A percentile compares a stretch with the other conserved stretches of the same genome.
phyloP scores from a whole-genome alignment of 2,113 vertebrate genomes.

The Stigmatopora nigra region DNA sequence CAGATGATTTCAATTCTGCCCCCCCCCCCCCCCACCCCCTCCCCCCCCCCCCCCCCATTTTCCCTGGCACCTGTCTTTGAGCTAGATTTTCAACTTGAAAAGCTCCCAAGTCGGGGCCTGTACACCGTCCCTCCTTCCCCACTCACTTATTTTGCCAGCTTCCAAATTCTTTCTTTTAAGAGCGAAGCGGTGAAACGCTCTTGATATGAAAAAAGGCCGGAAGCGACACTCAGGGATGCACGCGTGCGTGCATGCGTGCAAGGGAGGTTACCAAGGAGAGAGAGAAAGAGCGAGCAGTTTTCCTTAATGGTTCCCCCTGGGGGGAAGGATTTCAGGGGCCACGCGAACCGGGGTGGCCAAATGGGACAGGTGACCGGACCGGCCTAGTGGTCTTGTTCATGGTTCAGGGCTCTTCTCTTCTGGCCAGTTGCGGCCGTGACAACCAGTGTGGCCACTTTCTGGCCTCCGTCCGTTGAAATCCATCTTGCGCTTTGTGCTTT shows the following conservation, averaged over 20 bases:
- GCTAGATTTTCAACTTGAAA: no score
- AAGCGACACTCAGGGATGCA: constrained; percentile 18
- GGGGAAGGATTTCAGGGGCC: constrained; percentile 50
- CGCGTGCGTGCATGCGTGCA: neutral
- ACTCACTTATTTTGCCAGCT: constrained; percentile 33
- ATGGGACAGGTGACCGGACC: constrained; percentile 66
- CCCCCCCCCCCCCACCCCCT: no score
- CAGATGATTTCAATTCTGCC: no score
- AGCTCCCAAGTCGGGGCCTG: neutral
- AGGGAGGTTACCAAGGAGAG: constrained; percentile 32
- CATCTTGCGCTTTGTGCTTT: no score
- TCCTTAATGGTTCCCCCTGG: constrained; percentile 63
- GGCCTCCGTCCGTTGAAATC: no score
- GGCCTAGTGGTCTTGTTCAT: neutral
- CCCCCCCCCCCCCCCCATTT: no score
- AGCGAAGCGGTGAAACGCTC: constrained; percentile 50
- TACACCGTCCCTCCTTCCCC: neutral
- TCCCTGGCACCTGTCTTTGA: no score
- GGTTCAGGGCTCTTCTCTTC: neutral
- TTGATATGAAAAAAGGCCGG: constrained; percentile 41
- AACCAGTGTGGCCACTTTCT: no score
- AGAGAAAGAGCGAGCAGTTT: constrained; percentile 48
- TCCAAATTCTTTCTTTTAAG: constrained; percentile 51
- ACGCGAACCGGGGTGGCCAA: constrained; percentile 46
- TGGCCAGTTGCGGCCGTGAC: neutral